phyloP scores from a whole-genome alignment of 2,797 vertebrate genomes.

The Halcyon chelicuti region DNA sequence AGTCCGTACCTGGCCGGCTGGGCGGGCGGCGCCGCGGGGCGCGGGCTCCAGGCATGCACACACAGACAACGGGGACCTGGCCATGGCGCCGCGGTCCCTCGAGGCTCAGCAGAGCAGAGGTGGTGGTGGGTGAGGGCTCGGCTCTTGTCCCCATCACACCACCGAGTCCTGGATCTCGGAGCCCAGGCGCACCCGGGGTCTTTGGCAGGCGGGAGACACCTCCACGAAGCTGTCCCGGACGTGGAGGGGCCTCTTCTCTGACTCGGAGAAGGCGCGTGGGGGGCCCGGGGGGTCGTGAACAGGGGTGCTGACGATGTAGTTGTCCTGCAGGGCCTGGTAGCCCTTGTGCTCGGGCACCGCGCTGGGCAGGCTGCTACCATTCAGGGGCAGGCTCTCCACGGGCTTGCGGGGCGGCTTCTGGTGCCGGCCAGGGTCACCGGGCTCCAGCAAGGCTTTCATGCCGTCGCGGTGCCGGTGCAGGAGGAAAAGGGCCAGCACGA shows the following conservation, averaged over 20 bases:
- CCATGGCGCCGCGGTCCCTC: fast-evolving
- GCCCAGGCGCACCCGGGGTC: constrained; percentile 94
- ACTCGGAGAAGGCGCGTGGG: constrained; percentile 84
- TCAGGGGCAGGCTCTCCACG: constrained; percentile 89
- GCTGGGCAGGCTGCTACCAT: constrained; percentile 83
- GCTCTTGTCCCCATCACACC: constrained; percentile 80
- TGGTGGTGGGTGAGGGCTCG: fast-evolving
- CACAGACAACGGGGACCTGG: background rate
- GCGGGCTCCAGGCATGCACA: constrained; percentile 16
- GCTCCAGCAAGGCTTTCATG: constrained; percentile 94
- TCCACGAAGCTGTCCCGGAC: constrained; percentile 90
- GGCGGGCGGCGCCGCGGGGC: background rate
- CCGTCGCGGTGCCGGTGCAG: constrained; percentile 87
- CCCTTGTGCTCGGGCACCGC: constrained; percentile 88
- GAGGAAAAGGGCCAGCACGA: constrained; percentile 86
- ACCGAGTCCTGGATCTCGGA: constrained; percentile 97
- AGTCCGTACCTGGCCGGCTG: fast-evolving
- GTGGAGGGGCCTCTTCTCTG: constrained; percentile 89
- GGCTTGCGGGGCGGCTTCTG: constrained; percentile 86
- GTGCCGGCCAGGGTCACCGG: constrained; percentile 84
- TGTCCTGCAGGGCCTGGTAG: constrained; percentile 94
- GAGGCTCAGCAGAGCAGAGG: constrained; percentile 55
- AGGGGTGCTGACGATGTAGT: constrained; percentile 87
- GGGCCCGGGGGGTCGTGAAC: constrained; percentile 84
- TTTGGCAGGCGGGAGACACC: constrained; percentile 87